phyloP scores from a whole-genome alignment of 2,797 vertebrate genomes.

The Coranthus polyacanthus region DNA sequence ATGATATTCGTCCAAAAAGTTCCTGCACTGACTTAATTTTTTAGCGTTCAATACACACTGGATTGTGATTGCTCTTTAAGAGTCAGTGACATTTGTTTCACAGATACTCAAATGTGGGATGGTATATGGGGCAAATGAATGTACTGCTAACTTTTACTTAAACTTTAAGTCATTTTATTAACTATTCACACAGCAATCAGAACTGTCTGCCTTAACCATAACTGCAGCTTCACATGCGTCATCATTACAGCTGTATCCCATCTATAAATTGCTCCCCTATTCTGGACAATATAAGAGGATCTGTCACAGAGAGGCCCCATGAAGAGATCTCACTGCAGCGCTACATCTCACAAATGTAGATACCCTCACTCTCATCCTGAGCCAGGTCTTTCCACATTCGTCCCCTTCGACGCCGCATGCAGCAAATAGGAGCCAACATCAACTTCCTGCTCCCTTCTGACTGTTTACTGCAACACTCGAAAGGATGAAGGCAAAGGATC shows the following conservation, averaged over 20 bases:
- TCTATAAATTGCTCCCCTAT: constrained; percentile 40
- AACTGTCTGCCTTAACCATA: not conserved
- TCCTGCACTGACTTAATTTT: too few species aligned
- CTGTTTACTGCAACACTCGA: constrained; percentile 27
- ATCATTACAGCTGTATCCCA: constrained; percentile 8
- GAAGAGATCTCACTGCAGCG: too few species aligned
- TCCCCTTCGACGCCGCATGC: constrained; percentile 18
- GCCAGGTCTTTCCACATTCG: constrained; percentile 58
- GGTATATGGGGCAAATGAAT: too few species aligned
- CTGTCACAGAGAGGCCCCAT: constrained; percentile 13
- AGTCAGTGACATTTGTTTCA: too few species aligned
- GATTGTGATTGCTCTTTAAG: too few species aligned
- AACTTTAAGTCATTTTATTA: not conserved
- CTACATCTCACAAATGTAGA: constrained; percentile 60
- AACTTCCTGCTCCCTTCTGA: constrained; percentile 57
- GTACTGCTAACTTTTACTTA: too few species aligned
- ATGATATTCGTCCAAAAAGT: too few species aligned
- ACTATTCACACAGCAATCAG: not conserved
- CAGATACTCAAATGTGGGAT: too few species aligned
- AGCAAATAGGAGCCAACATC: constrained; percentile 39
- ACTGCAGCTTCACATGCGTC: constrained; percentile 22
- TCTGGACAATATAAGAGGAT: constrained; percentile 32
- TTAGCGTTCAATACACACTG: too few species aligned
- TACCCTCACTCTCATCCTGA: constrained; percentile 60
- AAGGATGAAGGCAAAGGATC: constrained; percentile 20